phyloP scores from a whole-genome alignment of 1,140 invertebrate genomes.

The Drosophila takahashii region DNA sequence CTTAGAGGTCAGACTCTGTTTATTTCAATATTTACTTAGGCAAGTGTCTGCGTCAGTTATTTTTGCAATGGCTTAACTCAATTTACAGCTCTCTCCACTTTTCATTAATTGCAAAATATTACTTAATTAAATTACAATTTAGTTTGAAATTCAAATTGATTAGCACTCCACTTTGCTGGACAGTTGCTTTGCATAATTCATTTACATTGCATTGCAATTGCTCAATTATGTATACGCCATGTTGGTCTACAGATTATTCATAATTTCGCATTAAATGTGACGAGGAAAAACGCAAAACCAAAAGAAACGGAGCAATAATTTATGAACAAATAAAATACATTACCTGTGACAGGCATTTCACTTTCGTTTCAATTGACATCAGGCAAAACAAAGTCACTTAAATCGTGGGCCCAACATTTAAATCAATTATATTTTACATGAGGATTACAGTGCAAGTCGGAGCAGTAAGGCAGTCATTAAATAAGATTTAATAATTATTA shows the following conservation, averaged over 20 bases:
- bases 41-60: background rate
- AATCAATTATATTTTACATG: conserved; percentile 35
- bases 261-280: conserved; percentile 38
- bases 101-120: conserved; percentile 21
- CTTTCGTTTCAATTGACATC: conserved; percentile 72
- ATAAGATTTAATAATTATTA: no score
- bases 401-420: conserved; percentile 45
- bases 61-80: background rate
- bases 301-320: conserved; percentile 5
- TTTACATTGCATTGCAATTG: conserved; percentile 54
- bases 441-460: background rate
- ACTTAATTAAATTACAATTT: conserved; percentile 38
- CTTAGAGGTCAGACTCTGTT: background rate
- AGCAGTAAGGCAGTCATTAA: background rate
- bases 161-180: conserved; percentile 36
- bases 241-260: conserved; percentile 35
- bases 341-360: conserved; percentile 45
- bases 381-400: conserved; percentile 53
- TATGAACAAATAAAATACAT: conserved; percentile 41
- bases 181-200: conserved; percentile 65
- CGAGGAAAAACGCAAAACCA: conserved; percentile 18
- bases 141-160: conserved; percentile 35
- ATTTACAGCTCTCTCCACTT: conserved; percentile 23
- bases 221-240: conserved; percentile 65
- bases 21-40: background rate